phyloP scores from a whole-genome alignment of 2,888 invertebrate genomes.

The Keiferia lycopersicella region DNA sequence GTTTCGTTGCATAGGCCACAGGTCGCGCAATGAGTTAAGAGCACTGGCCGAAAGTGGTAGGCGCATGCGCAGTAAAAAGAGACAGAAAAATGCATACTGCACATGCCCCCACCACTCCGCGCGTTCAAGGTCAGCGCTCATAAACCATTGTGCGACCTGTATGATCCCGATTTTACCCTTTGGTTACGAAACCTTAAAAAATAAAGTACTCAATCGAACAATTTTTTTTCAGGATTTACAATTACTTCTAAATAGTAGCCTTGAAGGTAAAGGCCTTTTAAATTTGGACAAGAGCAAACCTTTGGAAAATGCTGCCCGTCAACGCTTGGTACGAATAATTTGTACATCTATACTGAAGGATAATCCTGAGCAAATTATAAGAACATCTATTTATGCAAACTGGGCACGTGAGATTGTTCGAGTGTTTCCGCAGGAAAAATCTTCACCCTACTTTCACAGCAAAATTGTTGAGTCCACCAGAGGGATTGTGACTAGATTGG shows the following conservation, averaged over 20 bases:
- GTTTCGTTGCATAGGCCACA: too few species aligned
- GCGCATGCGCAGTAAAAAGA: too few species aligned
- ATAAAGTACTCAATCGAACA: background rate
- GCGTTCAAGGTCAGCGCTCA: too few species aligned
- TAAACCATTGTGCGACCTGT: background rate
- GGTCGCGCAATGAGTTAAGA: too few species aligned
- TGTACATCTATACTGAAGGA: conserved; percentile 10
- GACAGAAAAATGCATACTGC: too few species aligned
- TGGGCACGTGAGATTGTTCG: conserved; percentile 19
- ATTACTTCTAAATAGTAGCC: conserved; percentile 9
- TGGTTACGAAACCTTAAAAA: background rate
- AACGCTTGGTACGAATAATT: conserved; percentile 11
- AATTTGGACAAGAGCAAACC: conserved; percentile 13
- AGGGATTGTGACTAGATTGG: conserved; percentile 19
- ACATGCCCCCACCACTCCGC: too few species aligned
- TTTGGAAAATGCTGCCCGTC: conserved; percentile 12
- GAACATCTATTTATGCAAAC: conserved; percentile 10
- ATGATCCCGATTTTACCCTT: background rate
- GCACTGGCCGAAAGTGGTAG: too few species aligned
- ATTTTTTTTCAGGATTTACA: conserved; percentile 1
- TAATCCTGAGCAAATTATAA: conserved; percentile 2
- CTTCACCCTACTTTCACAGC: conserved; percentile 22
- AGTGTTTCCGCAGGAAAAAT: conserved; percentile 21
- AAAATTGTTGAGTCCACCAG: conserved; percentile 20
- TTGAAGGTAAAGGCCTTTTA: conserved; percentile 16